phyloP scores from a whole-genome alignment of 53 echinoderm and acorn worm species.

The Luidia sarsii region DNA sequence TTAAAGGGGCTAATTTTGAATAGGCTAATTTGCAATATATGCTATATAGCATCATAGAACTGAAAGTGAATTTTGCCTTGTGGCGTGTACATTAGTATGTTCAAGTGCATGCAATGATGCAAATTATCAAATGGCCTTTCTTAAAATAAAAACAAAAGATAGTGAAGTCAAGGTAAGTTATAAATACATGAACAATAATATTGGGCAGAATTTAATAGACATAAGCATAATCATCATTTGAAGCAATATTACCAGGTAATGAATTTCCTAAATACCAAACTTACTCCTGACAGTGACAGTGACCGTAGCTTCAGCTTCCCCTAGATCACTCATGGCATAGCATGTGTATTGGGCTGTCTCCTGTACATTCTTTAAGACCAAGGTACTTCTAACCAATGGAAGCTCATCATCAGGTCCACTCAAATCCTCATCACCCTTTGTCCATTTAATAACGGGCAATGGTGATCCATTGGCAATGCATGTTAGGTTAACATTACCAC shows the following conservation, averaged over 20 bases:
- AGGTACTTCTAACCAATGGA: conserved; percentile 43
- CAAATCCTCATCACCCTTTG: conserved; percentile 52
- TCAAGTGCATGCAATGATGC: too few relatives aligned
- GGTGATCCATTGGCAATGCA: conserved; percentile 72
- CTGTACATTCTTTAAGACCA: conserved; percentile 46
- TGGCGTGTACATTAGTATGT: too few relatives aligned
- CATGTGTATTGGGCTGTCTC: conserved; percentile 62
- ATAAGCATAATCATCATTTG: background rate
- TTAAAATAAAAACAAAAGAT: too few relatives aligned
- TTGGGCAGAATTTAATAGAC: background rate
- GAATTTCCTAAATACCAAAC: background rate
- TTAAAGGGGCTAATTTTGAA: too few relatives aligned
- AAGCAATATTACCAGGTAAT: background rate
- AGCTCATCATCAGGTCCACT: conserved; percentile 23
- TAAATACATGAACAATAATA: too few relatives aligned
- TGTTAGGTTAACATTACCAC: conserved; percentile 58
- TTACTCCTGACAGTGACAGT: conserved; percentile 61
- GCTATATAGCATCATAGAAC: too few relatives aligned
- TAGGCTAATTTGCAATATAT: too few relatives aligned
- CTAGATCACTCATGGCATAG: conserved; percentile 54
- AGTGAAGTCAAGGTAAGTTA: too few relatives aligned
- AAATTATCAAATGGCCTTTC: too few relatives aligned
- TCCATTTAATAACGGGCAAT: conserved; percentile 70
- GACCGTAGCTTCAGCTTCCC: conserved; percentile 11
- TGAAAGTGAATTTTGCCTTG: too few relatives aligned